A percentile compares a stretch with the other conserved stretches of the same genome.
These are phyloP conservation scores for Tenualosa ilisha DNA, from an alignment of 2,797 vertebrate genomes.

Conservation along the genomic window DNA sequence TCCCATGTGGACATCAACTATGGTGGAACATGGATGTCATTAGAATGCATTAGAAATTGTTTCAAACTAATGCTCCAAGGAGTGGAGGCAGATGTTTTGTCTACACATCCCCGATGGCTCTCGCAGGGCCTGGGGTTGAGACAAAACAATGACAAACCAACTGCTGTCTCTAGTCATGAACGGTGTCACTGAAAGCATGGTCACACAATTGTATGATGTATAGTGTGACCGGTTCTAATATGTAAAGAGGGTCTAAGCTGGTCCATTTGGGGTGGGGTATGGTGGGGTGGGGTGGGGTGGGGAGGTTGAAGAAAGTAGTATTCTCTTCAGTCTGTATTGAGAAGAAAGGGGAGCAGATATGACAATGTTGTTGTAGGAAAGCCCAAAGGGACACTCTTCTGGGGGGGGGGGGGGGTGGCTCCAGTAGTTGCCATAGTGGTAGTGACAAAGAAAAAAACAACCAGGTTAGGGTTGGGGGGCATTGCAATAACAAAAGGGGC, in stretches of 20 bases:
- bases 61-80: slow-evolving; percentile 8
- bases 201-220: slow-evolving; percentile 18
- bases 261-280: neutral
- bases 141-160: slow-evolving; percentile 16
- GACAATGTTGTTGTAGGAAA: slow-evolving; percentile 42
- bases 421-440: slow-evolving; percentile 17
- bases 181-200: slow-evolving; percentile 2
- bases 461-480: slow-evolving; percentile 1
- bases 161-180: slow-evolving; percentile 7
- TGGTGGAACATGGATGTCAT: slow-evolving; percentile 7
- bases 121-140: neutral
- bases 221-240: slow-evolving; percentile 2
- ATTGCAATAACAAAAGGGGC: slow-evolving; percentile 21
- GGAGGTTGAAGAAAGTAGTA: neutral
- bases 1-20: slow-evolving; percentile 11
- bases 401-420: neutral
- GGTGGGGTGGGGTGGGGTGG: neutral
- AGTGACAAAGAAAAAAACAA: neutral
- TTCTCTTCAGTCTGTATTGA: neutral
- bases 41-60: slow-evolving; percentile 22
- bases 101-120: neutral
- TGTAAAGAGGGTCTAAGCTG: neutral
- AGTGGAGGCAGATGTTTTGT: slow-evolving; percentile 16
- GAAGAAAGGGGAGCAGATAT: neutral
- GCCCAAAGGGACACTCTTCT: slow-evolving; percentile 29